phyloP scores from a whole-genome alignment of 2,888 invertebrate species.

The Cantharis flavilabris region DNA sequence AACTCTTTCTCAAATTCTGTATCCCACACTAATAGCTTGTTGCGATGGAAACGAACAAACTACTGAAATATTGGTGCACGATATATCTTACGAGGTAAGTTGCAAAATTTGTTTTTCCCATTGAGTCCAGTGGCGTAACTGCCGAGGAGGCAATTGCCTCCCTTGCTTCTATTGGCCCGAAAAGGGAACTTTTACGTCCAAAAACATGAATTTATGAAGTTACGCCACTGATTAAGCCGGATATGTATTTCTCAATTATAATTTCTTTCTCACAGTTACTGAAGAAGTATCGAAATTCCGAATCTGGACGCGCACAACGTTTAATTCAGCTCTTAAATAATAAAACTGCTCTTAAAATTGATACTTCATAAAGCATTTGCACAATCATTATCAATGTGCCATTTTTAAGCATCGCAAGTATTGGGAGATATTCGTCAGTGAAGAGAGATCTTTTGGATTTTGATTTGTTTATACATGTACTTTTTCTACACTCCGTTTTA shows the following conservation, averaged over 20 bases:
- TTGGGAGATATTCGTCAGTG: background rate
- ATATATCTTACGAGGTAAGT: constrained; percentile 65
- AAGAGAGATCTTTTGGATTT: background rate
- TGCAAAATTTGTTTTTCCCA: background rate
- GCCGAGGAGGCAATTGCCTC: too few species aligned
- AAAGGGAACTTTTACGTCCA: too few species aligned
- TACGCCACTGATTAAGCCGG: too few species aligned
- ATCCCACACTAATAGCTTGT: constrained; percentile 80
- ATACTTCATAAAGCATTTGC: background rate
- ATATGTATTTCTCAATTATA: background rate
- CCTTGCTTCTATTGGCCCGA: too few species aligned
- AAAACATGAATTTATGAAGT: too few species aligned
- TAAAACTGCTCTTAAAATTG: background rate
- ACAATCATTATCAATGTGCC: background rate
- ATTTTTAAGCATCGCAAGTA: background rate
- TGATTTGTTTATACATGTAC: background rate
- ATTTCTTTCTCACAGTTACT: constrained; percentile 57
- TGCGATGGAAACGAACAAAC: constrained; percentile 71
- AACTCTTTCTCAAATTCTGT: constrained; percentile 69
- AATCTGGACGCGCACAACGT: constrained; percentile 58
- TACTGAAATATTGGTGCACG: constrained; percentile 74
- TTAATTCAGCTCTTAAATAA: constrained; percentile 56
- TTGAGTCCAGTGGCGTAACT: too few species aligned
- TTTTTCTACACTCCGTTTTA: background rate
- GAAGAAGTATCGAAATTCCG: constrained; percentile 62